Base-by-base conservation (phyloP, 92 coral and sea anemone species). In the Umimayanthus chanpuru region DNA sequence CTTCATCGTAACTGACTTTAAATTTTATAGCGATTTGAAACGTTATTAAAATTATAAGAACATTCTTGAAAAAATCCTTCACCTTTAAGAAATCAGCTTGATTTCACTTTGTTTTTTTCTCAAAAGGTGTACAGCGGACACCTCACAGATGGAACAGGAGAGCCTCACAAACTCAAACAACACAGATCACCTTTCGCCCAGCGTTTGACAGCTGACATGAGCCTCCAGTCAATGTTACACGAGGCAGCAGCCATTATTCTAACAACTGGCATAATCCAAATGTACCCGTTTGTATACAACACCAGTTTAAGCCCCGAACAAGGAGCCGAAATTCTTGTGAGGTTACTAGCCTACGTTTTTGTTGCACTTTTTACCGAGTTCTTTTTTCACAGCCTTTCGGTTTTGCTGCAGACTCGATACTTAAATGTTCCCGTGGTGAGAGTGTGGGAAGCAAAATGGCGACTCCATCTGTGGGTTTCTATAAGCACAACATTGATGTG, bases 151-250 rank as follows among this genome's bases (percentile, higher is more conserved):
- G 28, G 38, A n/a, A 38, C 73, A 6, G 73, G 41, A 81, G 15
- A 9, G 18, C 71, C n/a, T 23, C 53, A 38, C 18, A 16, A 39
- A 6, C 49, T 2, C 41, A 58, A 81, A 9, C 30, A 30, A 56
- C 30, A 55, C 85, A 65, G 85, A 21, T 26, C 72, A 58, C 66
- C 72, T 6, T 81, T 6, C 50, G 21, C 23, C 36, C 73, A 43
- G 32, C 85, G 85, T 6, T 65, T 81, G 50, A 61, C n/a, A 58
- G 85, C 85, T 21, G 85, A 81, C 47, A 32, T 81, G 85, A 81
- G 85, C 85, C 85, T 81, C 74, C 85, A 81, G 50, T 61, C 85
- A 21, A 81, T 81, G 85, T 70, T 81, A 21, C 85, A 81, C 32
- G 85, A 81, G 74, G 44, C 85, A 81, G 85, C 25, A 55, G 85